A percentile compares a stretch with the other conserved stretches of the same genome.
Conservation (phyloP, 2,797 vertebrate species). For the Paramormyrops hopkinsi region DNA sequence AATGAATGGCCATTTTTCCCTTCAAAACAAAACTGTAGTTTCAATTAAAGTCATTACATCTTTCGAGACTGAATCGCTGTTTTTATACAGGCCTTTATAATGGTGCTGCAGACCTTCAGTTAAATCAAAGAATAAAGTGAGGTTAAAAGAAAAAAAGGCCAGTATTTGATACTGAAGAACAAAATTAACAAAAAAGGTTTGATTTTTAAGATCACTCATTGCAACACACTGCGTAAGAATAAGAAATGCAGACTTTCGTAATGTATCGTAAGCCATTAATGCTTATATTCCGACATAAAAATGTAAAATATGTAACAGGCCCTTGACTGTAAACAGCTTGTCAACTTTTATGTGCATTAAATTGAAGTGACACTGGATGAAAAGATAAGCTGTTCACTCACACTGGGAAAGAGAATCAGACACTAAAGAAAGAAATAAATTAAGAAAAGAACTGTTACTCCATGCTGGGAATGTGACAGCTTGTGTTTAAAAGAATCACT, state of each 20-base stretch:
- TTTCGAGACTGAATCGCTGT: not conserved
- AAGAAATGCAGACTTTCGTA: not conserved
- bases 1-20: not conserved
- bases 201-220: not conserved
- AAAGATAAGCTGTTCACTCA: not conserved
- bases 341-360: not conserved
- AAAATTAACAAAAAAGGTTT: not conserved
- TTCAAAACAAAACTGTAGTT: not conserved
- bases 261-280: not conserved
- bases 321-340: not conserved
- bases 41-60: conserved; percentile 10
- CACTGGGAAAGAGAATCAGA: not conserved
- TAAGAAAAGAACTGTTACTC: not conserved
- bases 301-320: not conserved
- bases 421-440: not conserved
- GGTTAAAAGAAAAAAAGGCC: not conserved
- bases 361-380: not conserved
- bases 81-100: not conserved
- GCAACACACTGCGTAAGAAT: not conserved
- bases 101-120: not conserved
- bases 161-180: not conserved
- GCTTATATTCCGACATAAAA: not conserved
- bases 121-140: not conserved
- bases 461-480: not conserved
- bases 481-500: conserved; percentile 2